A percentile compares a stretch with the other conserved stretches of the same genome.
Evolutionary conservation across 2,888 invertebrate genomes (phyloP).

Genomic region (Euzetes globulus): DNA sequence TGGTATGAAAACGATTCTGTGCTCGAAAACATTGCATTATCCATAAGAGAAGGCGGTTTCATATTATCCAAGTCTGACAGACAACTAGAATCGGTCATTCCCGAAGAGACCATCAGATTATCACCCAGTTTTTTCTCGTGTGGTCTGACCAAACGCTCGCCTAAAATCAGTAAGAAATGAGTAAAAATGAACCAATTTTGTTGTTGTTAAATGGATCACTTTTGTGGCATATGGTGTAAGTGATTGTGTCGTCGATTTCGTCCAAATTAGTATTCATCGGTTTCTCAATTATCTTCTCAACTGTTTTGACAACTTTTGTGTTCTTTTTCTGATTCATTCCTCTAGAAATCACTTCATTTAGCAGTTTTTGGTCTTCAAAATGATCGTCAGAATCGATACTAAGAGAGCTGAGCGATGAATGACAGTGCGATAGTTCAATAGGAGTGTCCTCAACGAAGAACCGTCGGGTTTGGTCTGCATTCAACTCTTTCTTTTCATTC

Average conservation of each 20-base stretch:
- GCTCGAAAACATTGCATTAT: constrained; percentile 45
- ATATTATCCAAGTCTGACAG: constrained; percentile 19
- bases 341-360: background rate
- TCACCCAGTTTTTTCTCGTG: background rate
- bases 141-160: background rate
- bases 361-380: constrained; percentile 2
- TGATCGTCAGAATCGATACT: constrained; percentile 23
- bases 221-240: constrained; percentile 30
- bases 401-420: constrained; percentile 26
- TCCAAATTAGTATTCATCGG: constrained; percentile 3
- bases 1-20: constrained; percentile 16
- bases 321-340: background rate
- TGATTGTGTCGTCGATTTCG: constrained; percentile 22
- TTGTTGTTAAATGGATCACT: constrained; percentile 5
- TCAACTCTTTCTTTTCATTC: background rate
- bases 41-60: constrained; percentile 44
- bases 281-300: background rate
- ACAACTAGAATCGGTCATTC: background rate
- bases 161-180: background rate
- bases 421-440: constrained; percentile 22
- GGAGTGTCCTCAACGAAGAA: constrained; percentile 33
- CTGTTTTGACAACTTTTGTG: background rate
- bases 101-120: background rate
- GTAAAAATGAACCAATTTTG: background rate
- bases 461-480: constrained; percentile 3